A percentile compares a stretch with the other conserved stretches of the same genome.
phyloP scores from a whole-genome alignment of 2,797 vertebrate genomes.

The Tinamus major region DNA sequence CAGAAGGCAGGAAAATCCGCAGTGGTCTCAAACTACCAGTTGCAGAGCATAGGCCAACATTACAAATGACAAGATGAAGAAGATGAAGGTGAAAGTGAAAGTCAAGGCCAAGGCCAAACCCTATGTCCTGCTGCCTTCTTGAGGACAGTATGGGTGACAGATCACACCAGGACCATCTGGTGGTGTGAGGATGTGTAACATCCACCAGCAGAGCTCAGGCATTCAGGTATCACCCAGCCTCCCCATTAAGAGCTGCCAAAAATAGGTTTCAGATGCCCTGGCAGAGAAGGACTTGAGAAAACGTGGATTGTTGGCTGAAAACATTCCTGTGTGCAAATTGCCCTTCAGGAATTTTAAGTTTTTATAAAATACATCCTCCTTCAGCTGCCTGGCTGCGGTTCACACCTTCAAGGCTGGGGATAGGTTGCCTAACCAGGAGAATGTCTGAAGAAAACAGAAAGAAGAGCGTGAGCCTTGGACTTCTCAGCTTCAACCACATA shows the following conservation, averaged over 20 bases:
- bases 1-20: background rate
- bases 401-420: background rate
- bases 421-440: background rate
- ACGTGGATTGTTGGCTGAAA: background rate
- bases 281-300: background rate
- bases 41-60: too few species aligned
- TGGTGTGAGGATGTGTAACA: too few species aligned
- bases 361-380: background rate
- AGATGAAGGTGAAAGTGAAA: too few species aligned
- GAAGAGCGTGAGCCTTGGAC: background rate
- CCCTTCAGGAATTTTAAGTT: background rate
- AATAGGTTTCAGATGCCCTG: background rate
- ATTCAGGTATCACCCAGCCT: background rate
- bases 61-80: background rate
- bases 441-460: background rate
- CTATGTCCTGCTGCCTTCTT: background rate
- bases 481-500: background rate
- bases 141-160: background rate
- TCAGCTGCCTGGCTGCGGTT: background rate
- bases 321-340: background rate
- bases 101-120: background rate
- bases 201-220: background rate
- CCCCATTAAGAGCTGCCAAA: background rate
- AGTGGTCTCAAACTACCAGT: background rate
- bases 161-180: rapidly evolving